A percentile compares a stretch with the other conserved stretches of the same genome.
Conservation (phyloP, 2,797 vertebrate genomes). For the Malacoctenus gilli region DNA sequence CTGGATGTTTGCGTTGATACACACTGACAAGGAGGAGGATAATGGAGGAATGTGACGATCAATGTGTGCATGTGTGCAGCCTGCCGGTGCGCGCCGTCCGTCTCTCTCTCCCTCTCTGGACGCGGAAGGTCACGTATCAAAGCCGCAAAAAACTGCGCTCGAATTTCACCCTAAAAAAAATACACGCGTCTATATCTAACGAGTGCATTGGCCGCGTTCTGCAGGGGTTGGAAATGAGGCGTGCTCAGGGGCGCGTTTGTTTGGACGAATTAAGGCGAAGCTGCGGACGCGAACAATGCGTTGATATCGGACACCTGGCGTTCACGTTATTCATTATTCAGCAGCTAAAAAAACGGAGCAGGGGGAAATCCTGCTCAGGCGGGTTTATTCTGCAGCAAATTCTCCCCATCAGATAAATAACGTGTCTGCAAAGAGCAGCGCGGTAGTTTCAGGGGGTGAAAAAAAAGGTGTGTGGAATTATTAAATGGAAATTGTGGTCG, state of each 20-base stretch:
- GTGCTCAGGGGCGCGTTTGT: slow-evolving; percentile 28
- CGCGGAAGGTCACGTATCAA: slow-evolving; percentile 54
- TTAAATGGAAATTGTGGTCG: background rate
- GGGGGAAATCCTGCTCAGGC: background rate
- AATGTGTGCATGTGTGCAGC: background rate
- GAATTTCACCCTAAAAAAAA: slow-evolving; percentile 25
- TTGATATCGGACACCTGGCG: slow-evolving; percentile 66
- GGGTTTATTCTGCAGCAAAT: too few species aligned
- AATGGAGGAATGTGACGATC: slow-evolving; percentile 55
- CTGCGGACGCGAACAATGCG: slow-evolving; percentile 59
- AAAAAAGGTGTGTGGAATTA: fast-evolving
- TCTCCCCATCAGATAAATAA: too few species aligned
- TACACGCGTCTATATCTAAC: slow-evolving; percentile 40
- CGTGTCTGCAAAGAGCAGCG: too few species aligned
- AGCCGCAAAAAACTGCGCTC: slow-evolving; percentile 11
- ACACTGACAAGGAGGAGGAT: background rate
- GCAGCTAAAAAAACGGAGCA: slow-evolving; percentile 18
- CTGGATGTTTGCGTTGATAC: background rate
- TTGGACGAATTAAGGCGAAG: slow-evolving; percentile 51
- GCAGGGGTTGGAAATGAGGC: slow-evolving; percentile 7
- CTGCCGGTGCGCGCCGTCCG: slow-evolving; percentile 26
- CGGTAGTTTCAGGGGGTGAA: too few species aligned
- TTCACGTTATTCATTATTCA: slow-evolving; percentile 66
- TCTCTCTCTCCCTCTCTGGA: slow-evolving; percentile 25
- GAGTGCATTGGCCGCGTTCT: background rate